Evolutionary conservation across 1,140 invertebrate genomes (phyloP).

Genomic region (Camponotus vicinus): DNA sequence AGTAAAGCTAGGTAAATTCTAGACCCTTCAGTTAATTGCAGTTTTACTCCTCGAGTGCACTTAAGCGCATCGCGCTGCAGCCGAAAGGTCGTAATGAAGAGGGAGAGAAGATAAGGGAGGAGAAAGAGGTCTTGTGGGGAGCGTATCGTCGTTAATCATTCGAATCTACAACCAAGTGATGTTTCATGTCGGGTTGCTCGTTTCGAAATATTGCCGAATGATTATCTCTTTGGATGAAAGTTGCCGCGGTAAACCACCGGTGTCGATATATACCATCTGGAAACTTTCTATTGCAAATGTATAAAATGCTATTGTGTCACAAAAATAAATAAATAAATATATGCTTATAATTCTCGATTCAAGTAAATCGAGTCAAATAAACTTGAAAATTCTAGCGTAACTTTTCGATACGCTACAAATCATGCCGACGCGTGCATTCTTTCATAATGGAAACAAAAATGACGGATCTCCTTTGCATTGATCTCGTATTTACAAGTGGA

Average conservation of each 20-base stretch:
- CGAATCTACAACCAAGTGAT: slow-evolving; percentile 37
- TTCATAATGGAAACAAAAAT: slow-evolving; percentile 18
- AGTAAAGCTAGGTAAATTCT: slow-evolving; percentile 3
- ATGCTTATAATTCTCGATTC: neutral
- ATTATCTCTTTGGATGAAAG: slow-evolving; percentile 66
- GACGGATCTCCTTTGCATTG: slow-evolving; percentile 12
- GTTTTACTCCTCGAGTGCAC: slow-evolving; percentile 8
- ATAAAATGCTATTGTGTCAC: slow-evolving; percentile 12
- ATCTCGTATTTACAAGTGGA: slow-evolving; percentile 27
- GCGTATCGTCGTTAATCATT: slow-evolving; percentile 50
- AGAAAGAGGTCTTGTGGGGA: slow-evolving; percentile 1
- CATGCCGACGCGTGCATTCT: neutral
- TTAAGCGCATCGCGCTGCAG: slow-evolving; percentile 28
- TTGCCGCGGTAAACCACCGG: slow-evolving; percentile 59
- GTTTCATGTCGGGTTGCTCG: slow-evolving; percentile 31
- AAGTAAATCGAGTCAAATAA: neutral
- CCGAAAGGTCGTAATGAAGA: slow-evolving; percentile 41
- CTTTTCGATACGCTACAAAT: too few species aligned
- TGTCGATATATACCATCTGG: slow-evolving; percentile 21
- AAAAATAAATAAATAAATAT: neutral
- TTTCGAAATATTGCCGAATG: slow-evolving; percentile 71
- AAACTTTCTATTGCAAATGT: slow-evolving; percentile 61
- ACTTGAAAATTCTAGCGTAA: neutral
- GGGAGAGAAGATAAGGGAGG: neutral
- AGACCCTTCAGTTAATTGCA: slow-evolving; percentile 6